Percentiles rank a stretch among this genome's conserved stretches.
Conservation (phyloP, 2,797 vertebrate species). For the Sebastes ruberrimus region DNA sequence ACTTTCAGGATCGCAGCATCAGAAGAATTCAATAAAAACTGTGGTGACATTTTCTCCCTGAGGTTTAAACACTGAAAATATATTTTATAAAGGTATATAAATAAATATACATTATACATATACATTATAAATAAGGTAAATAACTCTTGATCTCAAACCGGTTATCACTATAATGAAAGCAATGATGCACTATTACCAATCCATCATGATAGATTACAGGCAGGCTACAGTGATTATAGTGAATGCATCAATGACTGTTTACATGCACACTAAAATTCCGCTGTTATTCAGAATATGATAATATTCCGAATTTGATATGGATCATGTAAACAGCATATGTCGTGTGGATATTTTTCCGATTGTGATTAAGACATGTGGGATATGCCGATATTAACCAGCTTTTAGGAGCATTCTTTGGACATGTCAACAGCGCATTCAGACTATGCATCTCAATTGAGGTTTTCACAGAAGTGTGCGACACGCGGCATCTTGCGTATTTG, state of each 20-base stretch:
- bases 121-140: background rate
- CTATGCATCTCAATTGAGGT: too few relatives aligned
- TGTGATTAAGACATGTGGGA: too few relatives aligned
- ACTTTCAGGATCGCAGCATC: background rate
- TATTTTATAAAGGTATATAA: background rate
- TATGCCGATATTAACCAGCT: too few relatives aligned
- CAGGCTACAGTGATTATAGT: constrained; percentile 32
- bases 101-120: background rate
- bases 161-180: constrained; percentile 30
- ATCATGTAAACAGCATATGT: too few relatives aligned
- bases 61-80: background rate
- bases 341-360: too few relatives aligned
- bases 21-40: background rate
- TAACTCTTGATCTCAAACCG: background rate
- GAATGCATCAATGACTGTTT: constrained; percentile 12
- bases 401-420: too few relatives aligned
- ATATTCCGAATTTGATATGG: too few relatives aligned
- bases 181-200: constrained; percentile 2
- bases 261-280: too few relatives aligned
- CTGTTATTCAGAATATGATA: too few relatives aligned
- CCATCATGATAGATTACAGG: constrained; percentile 51
- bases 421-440: too few relatives aligned
- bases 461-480: too few relatives aligned
- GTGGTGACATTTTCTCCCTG: background rate
- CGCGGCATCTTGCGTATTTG: too few relatives aligned